Conservation (phyloP, 1,140 invertebrate genomes). For the Diprion similis region DNA sequence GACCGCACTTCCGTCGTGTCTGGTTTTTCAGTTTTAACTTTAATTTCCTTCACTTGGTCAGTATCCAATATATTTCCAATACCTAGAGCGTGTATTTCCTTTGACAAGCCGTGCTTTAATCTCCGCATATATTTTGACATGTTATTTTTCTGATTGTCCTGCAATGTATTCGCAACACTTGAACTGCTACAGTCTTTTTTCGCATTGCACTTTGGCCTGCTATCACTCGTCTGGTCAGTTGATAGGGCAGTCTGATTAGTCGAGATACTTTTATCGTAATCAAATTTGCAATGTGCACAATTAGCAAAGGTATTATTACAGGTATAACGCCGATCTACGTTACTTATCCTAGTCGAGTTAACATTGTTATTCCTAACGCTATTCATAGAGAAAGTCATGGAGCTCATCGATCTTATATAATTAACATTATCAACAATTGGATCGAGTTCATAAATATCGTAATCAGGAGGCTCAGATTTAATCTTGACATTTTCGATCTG, state of each 20-base stretch:
- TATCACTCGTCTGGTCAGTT: not conserved
- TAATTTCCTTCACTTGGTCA: not conserved
- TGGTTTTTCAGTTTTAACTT: not conserved
- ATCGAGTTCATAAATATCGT: conserved; percentile 35
- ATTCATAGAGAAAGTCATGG: not conserved
- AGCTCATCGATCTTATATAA: conserved; percentile 32
- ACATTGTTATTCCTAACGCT: not conserved
- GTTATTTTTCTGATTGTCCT: not conserved
- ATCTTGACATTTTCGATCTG: conserved; percentile 52
- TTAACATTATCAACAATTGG: conserved; percentile 30
- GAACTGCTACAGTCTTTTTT: not conserved
- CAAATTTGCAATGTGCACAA: conserved; percentile 33
- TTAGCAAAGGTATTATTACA: conserved; percentile 24
- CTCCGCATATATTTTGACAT: not conserved
- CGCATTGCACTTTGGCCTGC: not conserved
- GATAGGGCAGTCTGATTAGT: not conserved
- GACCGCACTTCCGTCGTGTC: not conserved
- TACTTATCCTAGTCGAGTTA: conserved; percentile 20
- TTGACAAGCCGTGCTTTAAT: not conserved
- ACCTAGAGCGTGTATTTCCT: not conserved
- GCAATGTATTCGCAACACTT: not conserved
- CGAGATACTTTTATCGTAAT: conserved; percentile 33
- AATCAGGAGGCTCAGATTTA: conserved; percentile 46
- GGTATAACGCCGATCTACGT: conserved; percentile 24
- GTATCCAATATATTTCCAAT: not conserved